Evolutionary conservation across 2,113 vertebrate genomes (phyloP).

Genomic region (Pangasianodon gigas): DNA sequence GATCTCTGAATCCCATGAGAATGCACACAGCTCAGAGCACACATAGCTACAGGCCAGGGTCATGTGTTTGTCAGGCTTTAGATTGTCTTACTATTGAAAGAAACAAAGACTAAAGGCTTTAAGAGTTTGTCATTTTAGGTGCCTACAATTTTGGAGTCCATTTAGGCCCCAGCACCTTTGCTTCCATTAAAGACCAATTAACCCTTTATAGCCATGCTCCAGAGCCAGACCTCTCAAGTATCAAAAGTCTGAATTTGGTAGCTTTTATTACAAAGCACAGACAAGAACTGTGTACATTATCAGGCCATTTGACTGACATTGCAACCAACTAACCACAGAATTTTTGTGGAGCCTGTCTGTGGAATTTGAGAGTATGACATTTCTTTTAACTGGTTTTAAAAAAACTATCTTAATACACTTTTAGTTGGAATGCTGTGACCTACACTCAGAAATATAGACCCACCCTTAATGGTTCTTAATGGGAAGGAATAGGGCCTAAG

Average conservation of each 20-base stretch:
- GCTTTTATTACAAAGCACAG: not conserved
- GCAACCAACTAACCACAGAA: not conserved
- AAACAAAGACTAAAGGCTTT: conserved; percentile 19
- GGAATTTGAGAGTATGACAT: not conserved
- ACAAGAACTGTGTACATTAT: not conserved
- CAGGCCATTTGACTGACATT: not conserved
- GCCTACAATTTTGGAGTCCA: conserved; percentile 14
- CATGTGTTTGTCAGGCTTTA: conserved; percentile 1
- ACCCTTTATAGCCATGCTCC: conserved; percentile 7
- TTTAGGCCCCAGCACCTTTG: conserved; percentile 25
- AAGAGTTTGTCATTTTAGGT: conserved; percentile 38
- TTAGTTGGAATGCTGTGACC: not conserved
- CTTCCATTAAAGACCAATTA: not conserved
- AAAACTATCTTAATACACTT: not conserved
- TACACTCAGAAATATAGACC: not conserved
- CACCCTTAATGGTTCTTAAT: not conserved
- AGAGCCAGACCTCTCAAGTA: not conserved
- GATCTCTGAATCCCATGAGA: conserved; percentile 14
- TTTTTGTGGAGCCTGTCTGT: not conserved
- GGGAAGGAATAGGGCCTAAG: not conserved
- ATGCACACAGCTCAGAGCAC: not conserved
- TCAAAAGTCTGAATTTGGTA: not conserved
- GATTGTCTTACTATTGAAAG: conserved; percentile 9
- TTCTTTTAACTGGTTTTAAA: not conserved
- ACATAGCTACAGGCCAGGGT: not conserved